phyloP scores from a whole-genome alignment of 2,888 invertebrate species.

The Julus scandinavius region DNA sequence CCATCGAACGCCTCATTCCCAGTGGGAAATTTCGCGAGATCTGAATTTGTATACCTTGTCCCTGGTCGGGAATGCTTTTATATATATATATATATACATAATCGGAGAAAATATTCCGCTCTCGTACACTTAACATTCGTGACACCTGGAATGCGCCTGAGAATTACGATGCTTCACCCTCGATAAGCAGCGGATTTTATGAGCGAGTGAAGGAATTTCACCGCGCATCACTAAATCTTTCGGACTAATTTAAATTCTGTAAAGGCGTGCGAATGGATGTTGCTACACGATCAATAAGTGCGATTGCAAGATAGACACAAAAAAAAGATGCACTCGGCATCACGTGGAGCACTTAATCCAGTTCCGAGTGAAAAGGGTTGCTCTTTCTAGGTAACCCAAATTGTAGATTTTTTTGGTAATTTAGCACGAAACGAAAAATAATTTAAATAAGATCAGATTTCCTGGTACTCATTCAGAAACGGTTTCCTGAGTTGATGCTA shows the following conservation, averaged over 20 bases:
- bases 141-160: background rate
- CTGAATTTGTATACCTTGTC: background rate
- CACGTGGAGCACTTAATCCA: too few relatives aligned
- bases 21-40: background rate
- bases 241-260: slow-evolving; percentile 11
- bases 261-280: background rate
- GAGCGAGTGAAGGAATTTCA: background rate
- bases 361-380: too few relatives aligned
- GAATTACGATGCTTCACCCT: background rate
- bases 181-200: background rate
- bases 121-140: background rate
- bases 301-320: background rate
- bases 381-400: too few relatives aligned
- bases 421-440: too few relatives aligned
- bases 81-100: too few relatives aligned
- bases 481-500: too few relatives aligned
- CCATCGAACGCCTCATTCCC: background rate
- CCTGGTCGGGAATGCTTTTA: background rate
- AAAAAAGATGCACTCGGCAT: too few relatives aligned
- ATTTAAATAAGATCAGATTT: too few relatives aligned
- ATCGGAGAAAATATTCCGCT: background rate
- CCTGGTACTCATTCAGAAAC: too few relatives aligned
- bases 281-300: background rate
- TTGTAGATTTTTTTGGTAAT: too few relatives aligned
- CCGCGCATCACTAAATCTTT: slow-evolving; percentile 14